Conservation (phyloP, 2,113 vertebrate genomes). For the Gorsachius goisagi region DNA sequence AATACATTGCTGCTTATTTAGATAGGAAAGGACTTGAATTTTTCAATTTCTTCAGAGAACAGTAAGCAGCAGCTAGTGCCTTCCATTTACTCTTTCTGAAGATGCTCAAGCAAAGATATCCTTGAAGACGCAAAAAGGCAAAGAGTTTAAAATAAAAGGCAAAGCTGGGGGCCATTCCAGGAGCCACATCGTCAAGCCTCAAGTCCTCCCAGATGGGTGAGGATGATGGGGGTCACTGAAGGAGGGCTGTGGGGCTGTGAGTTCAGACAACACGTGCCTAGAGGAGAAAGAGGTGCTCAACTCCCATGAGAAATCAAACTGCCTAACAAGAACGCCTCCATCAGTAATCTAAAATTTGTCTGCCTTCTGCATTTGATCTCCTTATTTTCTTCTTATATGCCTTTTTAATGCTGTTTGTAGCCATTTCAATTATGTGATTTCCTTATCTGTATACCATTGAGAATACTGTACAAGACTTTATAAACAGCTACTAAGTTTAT, state of each 20-base stretch:
- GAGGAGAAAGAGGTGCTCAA: background rate
- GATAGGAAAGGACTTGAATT: background rate
- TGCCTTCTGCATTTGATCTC: conserved; percentile 24
- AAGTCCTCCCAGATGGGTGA: background rate
- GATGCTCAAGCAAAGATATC: background rate
- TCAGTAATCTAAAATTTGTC: conserved; percentile 1
- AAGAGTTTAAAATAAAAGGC: background rate
- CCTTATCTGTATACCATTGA: conserved; percentile 74
- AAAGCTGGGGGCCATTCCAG: background rate
- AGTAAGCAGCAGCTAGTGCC: background rate
- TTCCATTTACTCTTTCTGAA: background rate
- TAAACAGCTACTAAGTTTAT: conserved; percentile 73
- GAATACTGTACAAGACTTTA: conserved; percentile 73
- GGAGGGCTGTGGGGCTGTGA: background rate
- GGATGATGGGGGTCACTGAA: background rate
- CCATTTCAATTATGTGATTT: conserved; percentile 71
- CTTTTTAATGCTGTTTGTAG: conserved; percentile 61
- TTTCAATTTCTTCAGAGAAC: background rate
- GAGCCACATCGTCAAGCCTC: background rate
- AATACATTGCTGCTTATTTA: background rate
- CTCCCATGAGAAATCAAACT: background rate
- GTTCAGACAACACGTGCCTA: background rate
- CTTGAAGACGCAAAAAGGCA: background rate
- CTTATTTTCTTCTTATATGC: conserved; percentile 44
- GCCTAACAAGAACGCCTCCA: background rate